Percentiles rank a stretch among this genome's conserved stretches.
phyloP scores from a whole-genome alignment of 2,888 invertebrate genomes.

The Sarcophaga variegata region DNA sequence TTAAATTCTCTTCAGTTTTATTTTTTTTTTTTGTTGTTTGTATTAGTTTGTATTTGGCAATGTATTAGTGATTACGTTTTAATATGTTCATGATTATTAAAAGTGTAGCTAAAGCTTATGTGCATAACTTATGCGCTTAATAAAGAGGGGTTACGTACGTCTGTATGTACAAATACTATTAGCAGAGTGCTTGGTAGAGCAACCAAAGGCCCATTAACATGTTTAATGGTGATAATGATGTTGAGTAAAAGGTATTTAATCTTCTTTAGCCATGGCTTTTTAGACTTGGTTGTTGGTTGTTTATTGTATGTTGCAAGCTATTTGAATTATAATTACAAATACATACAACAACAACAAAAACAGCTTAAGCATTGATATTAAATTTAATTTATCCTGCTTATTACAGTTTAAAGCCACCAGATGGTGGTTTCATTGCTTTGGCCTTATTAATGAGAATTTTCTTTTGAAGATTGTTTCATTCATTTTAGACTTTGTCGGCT shows the following conservation, averaged over 20 bases:
- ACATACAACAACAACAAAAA: background rate
- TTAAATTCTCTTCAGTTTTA: background rate
- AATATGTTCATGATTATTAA: background rate
- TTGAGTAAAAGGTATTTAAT: slow-evolving; percentile 57
- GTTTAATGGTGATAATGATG: slow-evolving; percentile 60
- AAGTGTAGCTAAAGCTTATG: slow-evolving; percentile 30
- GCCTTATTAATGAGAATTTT: background rate
- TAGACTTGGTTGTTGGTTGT: background rate
- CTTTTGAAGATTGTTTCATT: background rate
- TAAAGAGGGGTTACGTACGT: background rate
- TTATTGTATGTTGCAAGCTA: slow-evolving; percentile 10
- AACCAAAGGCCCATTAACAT: slow-evolving; percentile 43
- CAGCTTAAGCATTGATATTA: slow-evolving; percentile 23
- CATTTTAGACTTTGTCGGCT: too few relatives aligned
- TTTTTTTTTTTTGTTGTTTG: background rate
- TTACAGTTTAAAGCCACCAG: background rate
- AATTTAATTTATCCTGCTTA: slow-evolving; percentile 34
- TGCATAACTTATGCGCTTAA: slow-evolving; percentile 23
- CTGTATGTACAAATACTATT: background rate
- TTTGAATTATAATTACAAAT: slow-evolving; percentile 34
- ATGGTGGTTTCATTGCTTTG: background rate
- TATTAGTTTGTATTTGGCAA: background rate
- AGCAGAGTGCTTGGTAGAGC: background rate
- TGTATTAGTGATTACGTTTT: slow-evolving; percentile 37
- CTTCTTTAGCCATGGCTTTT: slow-evolving; percentile 25